phyloP scores from a whole-genome alignment of 2,113 vertebrate species.

The Zapornia atra region DNA sequence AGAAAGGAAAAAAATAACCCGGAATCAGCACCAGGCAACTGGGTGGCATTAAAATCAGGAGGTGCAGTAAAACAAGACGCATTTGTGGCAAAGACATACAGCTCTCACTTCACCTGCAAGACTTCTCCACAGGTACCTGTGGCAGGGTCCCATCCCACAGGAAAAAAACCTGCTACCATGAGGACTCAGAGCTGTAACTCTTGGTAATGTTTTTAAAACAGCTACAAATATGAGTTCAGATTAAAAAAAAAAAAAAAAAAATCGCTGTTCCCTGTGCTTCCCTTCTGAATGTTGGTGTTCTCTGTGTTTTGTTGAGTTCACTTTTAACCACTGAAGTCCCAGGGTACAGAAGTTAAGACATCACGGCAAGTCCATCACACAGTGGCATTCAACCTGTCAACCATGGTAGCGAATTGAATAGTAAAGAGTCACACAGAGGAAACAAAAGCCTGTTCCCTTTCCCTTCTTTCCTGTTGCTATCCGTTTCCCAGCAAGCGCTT shows the following conservation, averaged over 20 bases:
- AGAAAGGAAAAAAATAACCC: background rate
- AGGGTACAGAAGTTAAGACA: background rate
- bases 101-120: background rate
- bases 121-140: background rate
- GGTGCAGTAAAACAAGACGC: background rate
- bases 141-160: background rate
- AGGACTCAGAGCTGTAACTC: slow-evolving; percentile 19
- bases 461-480: background rate
- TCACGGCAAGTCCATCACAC: background rate
- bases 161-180: background rate
- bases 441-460: background rate
- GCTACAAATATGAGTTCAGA: background rate
- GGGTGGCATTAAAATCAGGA: background rate
- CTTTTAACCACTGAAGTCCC: background rate
- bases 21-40: background rate
- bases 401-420: accelerated
- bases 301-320: background rate
- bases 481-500: background rate
- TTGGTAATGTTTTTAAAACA: background rate
- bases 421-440: background rate
- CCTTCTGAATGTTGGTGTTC: background rate
- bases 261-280: background rate
- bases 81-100: background rate
- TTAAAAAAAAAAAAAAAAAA: background rate
- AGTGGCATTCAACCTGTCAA: accelerated